Base-by-base conservation (phyloP, 2,888 invertebrate species). In the Leucophora obtusa region DNA sequence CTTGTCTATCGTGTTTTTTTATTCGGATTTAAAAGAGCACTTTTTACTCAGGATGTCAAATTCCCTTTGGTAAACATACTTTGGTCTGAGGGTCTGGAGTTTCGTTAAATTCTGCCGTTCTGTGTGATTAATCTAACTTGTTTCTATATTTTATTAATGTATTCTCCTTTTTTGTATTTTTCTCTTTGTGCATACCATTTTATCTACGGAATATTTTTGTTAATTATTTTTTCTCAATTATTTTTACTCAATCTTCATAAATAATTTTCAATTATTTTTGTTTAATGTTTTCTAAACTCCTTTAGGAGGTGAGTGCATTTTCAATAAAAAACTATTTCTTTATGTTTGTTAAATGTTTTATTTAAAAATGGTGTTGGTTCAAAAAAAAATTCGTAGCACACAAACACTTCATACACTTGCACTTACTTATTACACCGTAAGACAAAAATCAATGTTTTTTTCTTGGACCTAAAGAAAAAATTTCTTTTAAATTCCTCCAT, bases 231-330 rank as follows among this genome's bases (percentile, higher is more conserved):
- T 80, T 56, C 72, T 35, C 24, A 70, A 69, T 43, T 38, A 38
- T 38, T 11, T 11, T 38, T 38, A 11, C 14, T 43, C n/a, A 62
- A 82, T 59, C 60, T 62, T 21, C 54, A 82, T 79, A 79, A 82
- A 56, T 56, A 82, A 15, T 50, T 59, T 59, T 54, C 18, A 65
- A 71, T 54, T 76, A 77, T 80, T 54, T 82, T 80, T 74, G 77
- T 74, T 77, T 28, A 71, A 70, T 73, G 75, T 80, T 69, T 51
- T 38, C 60, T 59, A 84, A 80, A 82, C 76, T 78, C 74, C 75
- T 70, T 62, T 79, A 88, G 88, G 88, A 88, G 88, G 88, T 88
- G 88, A 88, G 88, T 88, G 86, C 84, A 83, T 83, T 83, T 82
- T 65, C 53, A 65, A 63, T 6, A 6, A 28, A 60, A 50, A 66